Percentiles rank a stretch among this genome's conserved stretches.
Conservation (phyloP, 2,888 invertebrate species). For the Epistrophe eligans region DNA sequence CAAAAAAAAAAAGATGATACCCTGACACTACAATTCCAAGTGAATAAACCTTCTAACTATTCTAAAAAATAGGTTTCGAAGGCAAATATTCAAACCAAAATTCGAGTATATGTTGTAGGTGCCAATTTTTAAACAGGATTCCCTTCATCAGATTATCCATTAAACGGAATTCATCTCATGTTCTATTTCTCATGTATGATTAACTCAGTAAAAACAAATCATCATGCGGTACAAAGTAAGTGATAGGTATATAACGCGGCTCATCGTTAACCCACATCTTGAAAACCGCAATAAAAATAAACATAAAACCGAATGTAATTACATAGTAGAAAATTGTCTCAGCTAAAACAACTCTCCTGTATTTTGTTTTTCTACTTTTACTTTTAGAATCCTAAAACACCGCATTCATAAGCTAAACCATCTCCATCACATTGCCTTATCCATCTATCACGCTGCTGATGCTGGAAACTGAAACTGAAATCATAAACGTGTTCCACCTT, state of each 20-base stretch:
- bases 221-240: slow-evolving; percentile 57
- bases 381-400: neutral
- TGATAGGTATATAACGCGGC: slow-evolving; percentile 22
- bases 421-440: slow-evolving; percentile 47
- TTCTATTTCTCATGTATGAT: neutral
- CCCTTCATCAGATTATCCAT: neutral
- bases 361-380: slow-evolving; percentile 20
- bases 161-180: neutral
- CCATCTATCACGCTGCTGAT: slow-evolving; percentile 63
- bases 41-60: too few relatives aligned
- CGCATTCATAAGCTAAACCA: slow-evolving; percentile 59
- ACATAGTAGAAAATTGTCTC: slow-evolving; percentile 67
- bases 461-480: slow-evolving; percentile 63
- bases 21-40: too few relatives aligned
- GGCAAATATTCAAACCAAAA: too few relatives aligned
- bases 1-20: too few relatives aligned
- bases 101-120: too few relatives aligned
- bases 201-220: slow-evolving; percentile 7
- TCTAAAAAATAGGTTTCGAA: too few relatives aligned
- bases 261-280: slow-evolving; percentile 56
- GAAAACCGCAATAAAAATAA: slow-evolving; percentile 72
- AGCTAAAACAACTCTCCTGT: slow-evolving; percentile 54
- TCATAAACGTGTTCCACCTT: slow-evolving; percentile 74
- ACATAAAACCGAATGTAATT: slow-evolving; percentile 72
- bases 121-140: neutral